Evolutionary conservation across 2,113 vertebrate genomes (phyloP), one percentile per base, ranked within the genome.

Genomic region (Sander vitreus): DNA sequence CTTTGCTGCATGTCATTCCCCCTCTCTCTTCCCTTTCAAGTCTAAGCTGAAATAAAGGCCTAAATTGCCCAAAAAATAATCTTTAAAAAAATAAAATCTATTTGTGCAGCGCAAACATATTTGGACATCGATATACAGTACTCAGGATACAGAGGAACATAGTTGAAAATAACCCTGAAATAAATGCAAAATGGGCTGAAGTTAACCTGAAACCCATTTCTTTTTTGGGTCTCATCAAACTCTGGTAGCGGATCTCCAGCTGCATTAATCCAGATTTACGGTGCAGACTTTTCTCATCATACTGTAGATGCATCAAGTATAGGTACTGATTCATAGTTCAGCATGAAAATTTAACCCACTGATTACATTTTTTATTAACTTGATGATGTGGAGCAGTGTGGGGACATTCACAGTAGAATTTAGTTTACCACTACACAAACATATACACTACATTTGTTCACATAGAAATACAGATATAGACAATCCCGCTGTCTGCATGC

Each of bases 401-500:
- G 23, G 53, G n/a, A 27, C 18, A 3, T 59, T 47, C 8, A 13
- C 45, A 11, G 25, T 16, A 7, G 25, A 30, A 8, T 5, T 10
- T 3, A 25, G 19, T 51, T 16, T 4, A 10, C 36, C 7, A 9
- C 30, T 21, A 39, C 62, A 21, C 12, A n/a, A 67, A 62, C 71
- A 70, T 43, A 43, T 13, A 48, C 13, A 3, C 14, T 30, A 13
- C 71, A 30, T 79, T 66, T 63, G 25, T 67, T 79, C 45, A 43
- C 10, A 43, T 9, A 33, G 54, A 75, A 50, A 68, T 6, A 23
- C 13, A 30, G 47, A 58, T n/a, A 16, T 15, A 25, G 19, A 25
- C 48, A 30, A 5, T 9, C 62, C n/a, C 4, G 72, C 57, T 73
- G 21, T 53, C 62, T 23, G 55, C 30, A 64, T 64, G 53, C 36